Evolutionary conservation across 2,888 invertebrate genomes (phyloP).

Genomic region (Itoplectis maculator): DNA sequence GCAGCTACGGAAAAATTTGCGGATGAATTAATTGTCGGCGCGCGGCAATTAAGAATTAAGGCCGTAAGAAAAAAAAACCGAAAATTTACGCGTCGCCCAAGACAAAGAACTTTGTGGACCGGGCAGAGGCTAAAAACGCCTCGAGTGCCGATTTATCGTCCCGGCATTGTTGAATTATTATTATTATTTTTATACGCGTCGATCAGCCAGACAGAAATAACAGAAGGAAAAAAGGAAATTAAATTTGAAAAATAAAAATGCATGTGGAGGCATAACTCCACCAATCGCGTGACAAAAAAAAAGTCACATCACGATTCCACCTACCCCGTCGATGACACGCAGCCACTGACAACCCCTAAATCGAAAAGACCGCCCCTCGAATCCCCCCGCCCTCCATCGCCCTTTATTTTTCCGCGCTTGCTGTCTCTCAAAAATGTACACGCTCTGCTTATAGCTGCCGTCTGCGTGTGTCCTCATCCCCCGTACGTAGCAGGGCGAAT

Average conservation of each 20-base stretch:
- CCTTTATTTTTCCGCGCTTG: background rate
- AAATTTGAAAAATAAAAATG: too few species aligned
- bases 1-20: conserved; percentile 17
- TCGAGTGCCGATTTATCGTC: background rate
- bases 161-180: background rate
- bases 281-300: conserved; percentile 20
- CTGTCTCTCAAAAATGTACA: conserved; percentile 19
- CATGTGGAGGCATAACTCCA: conserved; percentile 7
- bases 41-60: background rate
- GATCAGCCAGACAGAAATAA: background rate
- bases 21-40: background rate
- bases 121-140: background rate
- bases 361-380: conserved; percentile 47
- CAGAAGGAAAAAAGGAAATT: too few species aligned
- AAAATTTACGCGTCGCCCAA: background rate
- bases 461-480: background rate
- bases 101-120: background rate
- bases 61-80: background rate
- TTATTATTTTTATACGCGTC: background rate
- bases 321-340: conserved; percentile 37
- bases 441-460: too few species aligned
- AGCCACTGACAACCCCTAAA: conserved; percentile 56
- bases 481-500: background rate
- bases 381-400: background rate
- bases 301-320: conserved; percentile 27